These are phyloP conservation scores for Athene cunicularia DNA, from an alignment of 2,113 vertebrate genomes.

Conservation along the genomic window DNA sequence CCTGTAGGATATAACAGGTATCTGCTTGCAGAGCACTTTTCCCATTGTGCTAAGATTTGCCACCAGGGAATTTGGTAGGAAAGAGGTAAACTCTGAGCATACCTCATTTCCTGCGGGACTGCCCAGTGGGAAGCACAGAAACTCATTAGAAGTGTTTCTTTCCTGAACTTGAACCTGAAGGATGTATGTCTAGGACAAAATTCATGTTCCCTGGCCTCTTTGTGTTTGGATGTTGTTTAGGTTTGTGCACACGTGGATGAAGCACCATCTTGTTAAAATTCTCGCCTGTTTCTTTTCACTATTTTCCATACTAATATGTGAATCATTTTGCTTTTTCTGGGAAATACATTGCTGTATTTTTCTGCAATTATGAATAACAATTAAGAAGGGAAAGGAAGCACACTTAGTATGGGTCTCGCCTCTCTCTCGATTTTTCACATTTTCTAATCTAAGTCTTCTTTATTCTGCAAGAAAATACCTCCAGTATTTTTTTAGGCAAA, in stretches of 20 bases:
- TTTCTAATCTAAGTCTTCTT: neutral
- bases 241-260: neutral
- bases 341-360: neutral
- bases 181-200: neutral
- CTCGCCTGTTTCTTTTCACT: neutral
- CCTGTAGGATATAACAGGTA: neutral
- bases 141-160: neutral
- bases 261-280: neutral
- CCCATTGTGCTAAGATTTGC: neutral
- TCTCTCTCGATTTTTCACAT: neutral
- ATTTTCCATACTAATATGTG: neutral
- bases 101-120: neutral
- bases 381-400: neutral
- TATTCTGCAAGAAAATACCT: neutral
- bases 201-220: neutral
- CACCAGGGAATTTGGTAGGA: neutral
- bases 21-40: neutral
- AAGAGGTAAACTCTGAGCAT: neutral
- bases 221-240: neutral
- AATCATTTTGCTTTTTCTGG: neutral
- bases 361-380: neutral
- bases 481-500: neutral
- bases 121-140: neutral
- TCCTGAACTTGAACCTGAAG: neutral
- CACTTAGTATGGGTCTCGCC: neutral